A percentile compares a stretch with the other conserved stretches of the same genome.
Evolutionary conservation across 1,140 invertebrate genomes (phyloP).

Genomic region (Drosophila tropicalis): DNA sequence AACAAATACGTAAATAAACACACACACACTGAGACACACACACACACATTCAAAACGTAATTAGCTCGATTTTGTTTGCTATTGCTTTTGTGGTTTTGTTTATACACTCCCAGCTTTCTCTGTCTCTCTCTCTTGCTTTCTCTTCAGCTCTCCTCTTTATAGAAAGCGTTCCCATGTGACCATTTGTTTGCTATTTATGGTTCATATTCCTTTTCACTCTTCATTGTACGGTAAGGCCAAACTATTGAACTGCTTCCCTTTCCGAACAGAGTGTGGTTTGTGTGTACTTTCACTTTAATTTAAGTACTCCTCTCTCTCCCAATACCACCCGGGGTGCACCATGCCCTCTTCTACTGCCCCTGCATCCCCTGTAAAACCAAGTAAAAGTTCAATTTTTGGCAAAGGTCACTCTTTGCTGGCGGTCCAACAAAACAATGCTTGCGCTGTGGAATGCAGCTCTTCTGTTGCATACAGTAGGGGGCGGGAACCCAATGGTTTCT

Average conservation of each 20-base stretch:
- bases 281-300: conserved; percentile 23
- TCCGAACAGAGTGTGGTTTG: not conserved
- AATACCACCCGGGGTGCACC: not conserved
- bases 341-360: not conserved
- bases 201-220: conserved; percentile 29
- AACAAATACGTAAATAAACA: conserved; percentile 3
- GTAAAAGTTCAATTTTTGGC: conserved; percentile 11
- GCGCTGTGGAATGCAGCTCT: not conserved
- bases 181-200: conserved; percentile 57
- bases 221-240: conserved; percentile 37
- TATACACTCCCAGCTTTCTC: conserved; percentile 2
- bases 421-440: conserved; percentile 8
- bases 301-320: conserved; percentile 7
- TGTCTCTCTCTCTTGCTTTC: not conserved
- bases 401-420: not conserved
- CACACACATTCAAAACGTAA: conserved; percentile 43
- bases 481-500: not conserved
- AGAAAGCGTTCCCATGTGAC: conserved; percentile 51
- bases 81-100: conserved; percentile 53
- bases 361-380: not conserved
- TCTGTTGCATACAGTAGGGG: not conserved
- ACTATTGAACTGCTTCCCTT: conserved; percentile 17
- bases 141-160: not conserved
- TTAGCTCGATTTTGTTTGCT: conserved; percentile 56
- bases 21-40: conserved; percentile 23